A percentile compares a stretch with the other conserved stretches of the same genome.
These are phyloP conservation scores for Noctua comes DNA, from an alignment of 2,888 invertebrate genomes.

Conservation along the genomic window DNA sequence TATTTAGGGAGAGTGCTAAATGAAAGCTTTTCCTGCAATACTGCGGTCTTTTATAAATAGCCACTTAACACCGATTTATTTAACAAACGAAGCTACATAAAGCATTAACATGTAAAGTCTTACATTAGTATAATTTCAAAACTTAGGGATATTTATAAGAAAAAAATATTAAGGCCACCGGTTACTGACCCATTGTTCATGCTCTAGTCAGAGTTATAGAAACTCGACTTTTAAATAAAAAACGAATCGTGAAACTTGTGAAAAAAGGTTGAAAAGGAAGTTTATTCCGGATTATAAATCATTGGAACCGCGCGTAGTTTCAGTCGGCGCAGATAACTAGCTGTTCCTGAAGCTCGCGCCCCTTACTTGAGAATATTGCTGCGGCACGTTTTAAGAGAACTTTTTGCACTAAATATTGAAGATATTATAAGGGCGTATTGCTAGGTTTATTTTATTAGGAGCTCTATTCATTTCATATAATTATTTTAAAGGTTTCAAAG, in stretches of 20 bases:
- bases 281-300: constrained; percentile 56
- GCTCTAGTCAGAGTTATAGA: constrained; percentile 5
- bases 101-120: neutral
- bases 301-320: constrained; percentile 49
- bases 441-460: neutral
- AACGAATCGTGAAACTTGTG: neutral
- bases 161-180: neutral
- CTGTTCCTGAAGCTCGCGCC: constrained; percentile 56
- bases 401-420: neutral
- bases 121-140: no score
- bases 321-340: constrained; percentile 47
- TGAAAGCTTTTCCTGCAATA: constrained; percentile 1
- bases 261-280: constrained; percentile 29
- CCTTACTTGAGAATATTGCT: constrained; percentile 32
- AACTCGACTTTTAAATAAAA: constrained; percentile 20
- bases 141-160: no score
- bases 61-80: neutral
- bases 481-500: neutral
- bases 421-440: neutral
- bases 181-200: neutral
- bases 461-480: no score
- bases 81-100: neutral
- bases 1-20: neutral
- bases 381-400: neutral
- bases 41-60: neutral